A percentile compares a stretch with the other conserved stretches of the same genome.
phyloP scores from a whole-genome alignment of 2,888 invertebrate genomes.

The Diaphora mendica region DNA sequence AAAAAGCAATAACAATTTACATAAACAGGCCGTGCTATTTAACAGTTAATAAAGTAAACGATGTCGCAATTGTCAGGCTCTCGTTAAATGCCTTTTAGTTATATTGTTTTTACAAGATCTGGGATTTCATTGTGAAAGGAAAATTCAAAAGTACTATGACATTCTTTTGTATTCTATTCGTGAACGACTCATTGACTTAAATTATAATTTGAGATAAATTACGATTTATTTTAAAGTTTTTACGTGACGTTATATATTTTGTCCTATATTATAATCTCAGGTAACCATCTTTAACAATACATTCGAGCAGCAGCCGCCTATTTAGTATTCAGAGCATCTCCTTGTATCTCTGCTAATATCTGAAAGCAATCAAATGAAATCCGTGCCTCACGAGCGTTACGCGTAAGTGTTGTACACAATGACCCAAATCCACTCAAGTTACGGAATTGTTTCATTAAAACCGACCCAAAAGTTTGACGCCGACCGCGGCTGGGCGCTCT shows the following conservation, averaged over 20 bases:
- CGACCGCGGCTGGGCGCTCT: conserved; percentile 64
- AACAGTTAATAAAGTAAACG: conserved; percentile 86
- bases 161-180: background rate
- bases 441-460: conserved; percentile 81
- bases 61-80: conserved; percentile 81
- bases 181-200: background rate
- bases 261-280: conserved; percentile 26
- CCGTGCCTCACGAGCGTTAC: conserved; percentile 59
- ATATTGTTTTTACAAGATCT: conserved; percentile 80
- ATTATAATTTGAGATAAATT: background rate
- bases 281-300: conserved; percentile 29
- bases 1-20: conserved; percentile 87
- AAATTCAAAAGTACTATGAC: background rate
- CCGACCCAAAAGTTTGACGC: conserved; percentile 78
- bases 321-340: conserved; percentile 47
- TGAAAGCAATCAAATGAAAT: conserved; percentile 58
- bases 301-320: conserved; percentile 23
- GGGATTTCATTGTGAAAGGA: conserved; percentile 46
- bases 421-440: conserved; percentile 77
- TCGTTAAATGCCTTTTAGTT: conserved; percentile 80
- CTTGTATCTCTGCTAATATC: conserved; percentile 53
- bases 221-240: conserved; percentile 7
- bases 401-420: conserved; percentile 73
- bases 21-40: conserved; percentile 85
- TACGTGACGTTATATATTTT: conserved; percentile 32